These are phyloP conservation scores for Lasioglossum lativentre DNA, from an alignment of 2,888 invertebrate genomes.

Conservation along the genomic window DNA sequence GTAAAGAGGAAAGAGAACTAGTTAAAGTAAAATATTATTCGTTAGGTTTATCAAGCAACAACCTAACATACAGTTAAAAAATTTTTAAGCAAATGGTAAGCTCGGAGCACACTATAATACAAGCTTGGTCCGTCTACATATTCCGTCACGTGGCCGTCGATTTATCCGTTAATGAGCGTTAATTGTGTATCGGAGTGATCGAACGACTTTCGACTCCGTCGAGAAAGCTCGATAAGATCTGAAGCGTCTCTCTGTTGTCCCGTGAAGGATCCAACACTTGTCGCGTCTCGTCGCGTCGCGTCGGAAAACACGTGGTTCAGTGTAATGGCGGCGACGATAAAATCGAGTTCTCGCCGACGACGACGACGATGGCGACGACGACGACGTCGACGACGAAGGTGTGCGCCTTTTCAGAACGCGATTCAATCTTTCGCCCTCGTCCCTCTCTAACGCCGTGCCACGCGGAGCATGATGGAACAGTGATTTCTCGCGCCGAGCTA, in stretches of 20 bases:
- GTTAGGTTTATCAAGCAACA: neutral
- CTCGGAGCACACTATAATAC: neutral
- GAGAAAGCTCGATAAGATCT: conserved; percentile 39
- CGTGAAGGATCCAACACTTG: conserved; percentile 24
- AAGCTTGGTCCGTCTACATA: neutral
- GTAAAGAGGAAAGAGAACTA: neutral
- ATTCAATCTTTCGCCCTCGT: conserved; percentile 44
- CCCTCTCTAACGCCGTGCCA: conserved; percentile 22
- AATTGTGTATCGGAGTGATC: neutral
- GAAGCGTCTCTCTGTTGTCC: conserved; percentile 2
- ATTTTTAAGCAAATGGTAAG: neutral
- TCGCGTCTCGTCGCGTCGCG: neutral
- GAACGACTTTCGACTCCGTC: conserved; percentile 41
- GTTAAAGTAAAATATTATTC: neutral
- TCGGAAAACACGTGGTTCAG: conserved; percentile 46
- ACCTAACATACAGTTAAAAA: neutral
- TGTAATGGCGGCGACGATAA: conserved; percentile 37
- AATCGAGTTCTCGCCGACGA: conserved; percentile 31
- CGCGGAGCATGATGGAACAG: conserved; percentile 34
- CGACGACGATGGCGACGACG: neutral
- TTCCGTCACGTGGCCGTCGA: neutral
- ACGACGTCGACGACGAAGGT: neutral
- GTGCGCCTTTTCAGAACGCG: conserved; percentile 27
- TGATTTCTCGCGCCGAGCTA: conserved; percentile 8
- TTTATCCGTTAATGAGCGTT: neutral